These are phyloP conservation scores for Cheilosia urbana DNA, from an alignment of 2,888 invertebrate genomes.

Conservation along the genomic window DNA sequence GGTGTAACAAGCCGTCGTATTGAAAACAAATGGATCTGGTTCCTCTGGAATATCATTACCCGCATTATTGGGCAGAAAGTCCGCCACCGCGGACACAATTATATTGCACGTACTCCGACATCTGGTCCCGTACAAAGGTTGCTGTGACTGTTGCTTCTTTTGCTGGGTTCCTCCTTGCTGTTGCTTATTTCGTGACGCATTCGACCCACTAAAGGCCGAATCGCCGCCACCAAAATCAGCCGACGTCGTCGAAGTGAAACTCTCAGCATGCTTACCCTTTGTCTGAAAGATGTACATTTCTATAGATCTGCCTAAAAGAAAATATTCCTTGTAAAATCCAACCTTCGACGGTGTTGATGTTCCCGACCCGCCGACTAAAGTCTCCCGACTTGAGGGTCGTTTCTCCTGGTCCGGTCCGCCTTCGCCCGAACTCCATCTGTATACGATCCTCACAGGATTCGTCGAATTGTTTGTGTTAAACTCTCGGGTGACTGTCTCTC, in stretches of 20 bases:
- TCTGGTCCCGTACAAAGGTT: constrained; percentile 80
- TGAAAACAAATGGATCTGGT: constrained; percentile 81
- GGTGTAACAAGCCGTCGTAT: constrained; percentile 80
- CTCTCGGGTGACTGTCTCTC: constrained; percentile 81
- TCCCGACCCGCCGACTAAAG: constrained; percentile 84
- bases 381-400: constrained; percentile 75
- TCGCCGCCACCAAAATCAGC: constrained; percentile 84
- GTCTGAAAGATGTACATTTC: constrained; percentile 44
- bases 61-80: constrained; percentile 79
- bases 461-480: constrained; percentile 79
- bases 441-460: constrained; percentile 83
- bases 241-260: constrained; percentile 83
- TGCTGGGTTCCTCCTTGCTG: constrained; percentile 43
- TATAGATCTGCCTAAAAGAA: constrained; percentile 19
- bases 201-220: constrained; percentile 84
- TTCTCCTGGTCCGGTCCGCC: constrained; percentile 32
- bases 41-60: constrained; percentile 76
- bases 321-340: not conserved
- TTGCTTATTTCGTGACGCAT: constrained; percentile 78
- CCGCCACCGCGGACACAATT: constrained; percentile 85
- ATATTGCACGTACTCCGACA: constrained; percentile 89
- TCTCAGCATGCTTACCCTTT: constrained; percentile 77
- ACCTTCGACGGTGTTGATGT: constrained; percentile 78
- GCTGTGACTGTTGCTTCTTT: constrained; percentile 44
- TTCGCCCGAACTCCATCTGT: constrained; percentile 82